Percentiles rank a stretch among this genome's conserved stretches.
These are phyloP conservation scores for Eremophila alpestris DNA, from an alignment of 2,797 vertebrate species.

Conservation along the genomic window DNA sequence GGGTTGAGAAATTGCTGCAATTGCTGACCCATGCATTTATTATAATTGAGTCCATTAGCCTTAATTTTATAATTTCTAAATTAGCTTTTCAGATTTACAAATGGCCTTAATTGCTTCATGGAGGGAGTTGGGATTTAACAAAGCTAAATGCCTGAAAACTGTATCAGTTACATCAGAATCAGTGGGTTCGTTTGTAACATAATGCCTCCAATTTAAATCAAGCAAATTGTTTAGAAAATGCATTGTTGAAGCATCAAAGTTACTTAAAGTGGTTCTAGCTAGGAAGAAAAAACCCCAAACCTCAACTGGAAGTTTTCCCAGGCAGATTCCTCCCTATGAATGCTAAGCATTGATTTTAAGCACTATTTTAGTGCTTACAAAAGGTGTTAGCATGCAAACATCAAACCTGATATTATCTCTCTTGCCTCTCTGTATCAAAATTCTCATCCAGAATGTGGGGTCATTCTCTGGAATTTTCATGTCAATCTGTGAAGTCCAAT, in stretches of 20 bases:
- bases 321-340: neutral
- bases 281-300: neutral
- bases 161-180: constrained; percentile 34
- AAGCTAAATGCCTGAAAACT: neutral
- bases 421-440: neutral
- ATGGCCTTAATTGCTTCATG: constrained; percentile 33
- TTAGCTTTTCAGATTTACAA: constrained; percentile 57
- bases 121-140: constrained; percentile 11
- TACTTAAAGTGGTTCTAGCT: neutral
- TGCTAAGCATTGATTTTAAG: neutral
- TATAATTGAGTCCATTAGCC: constrained; percentile 72
- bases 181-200: neutral
- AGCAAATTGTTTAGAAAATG: constrained; percentile 33
- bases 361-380: neutral
- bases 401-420: neutral
- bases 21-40: constrained; percentile 63
- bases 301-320: neutral
- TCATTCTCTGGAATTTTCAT: neutral
- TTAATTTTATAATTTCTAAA: constrained; percentile 69
- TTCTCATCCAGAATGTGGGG: neutral
- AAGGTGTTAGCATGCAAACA: neutral
- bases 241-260: constrained; percentile 15
- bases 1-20: constrained; percentile 48
- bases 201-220: constrained; percentile 18
- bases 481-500: neutral